Base-by-base conservation (phyloP, 2,113 vertebrate species). In the Triplophysa rosa region DNA sequence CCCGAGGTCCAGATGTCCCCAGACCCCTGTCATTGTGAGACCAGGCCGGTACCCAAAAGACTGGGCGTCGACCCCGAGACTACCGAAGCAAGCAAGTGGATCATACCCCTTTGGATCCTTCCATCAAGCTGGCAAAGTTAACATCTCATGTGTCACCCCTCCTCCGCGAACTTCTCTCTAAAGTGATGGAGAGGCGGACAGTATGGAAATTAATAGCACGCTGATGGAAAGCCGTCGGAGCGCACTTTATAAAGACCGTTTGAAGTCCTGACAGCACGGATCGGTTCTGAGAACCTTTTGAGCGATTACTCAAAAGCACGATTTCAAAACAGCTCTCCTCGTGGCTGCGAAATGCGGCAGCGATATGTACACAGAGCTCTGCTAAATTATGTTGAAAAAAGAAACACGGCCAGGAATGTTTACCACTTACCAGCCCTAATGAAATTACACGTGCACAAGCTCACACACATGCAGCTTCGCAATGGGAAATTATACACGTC, bases 361-460 rank as follows among this genome's bases (percentile, higher is more conserved):
- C 42, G 45, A 70, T 66, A 29, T 69, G 75, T 33, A 62, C 76
- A 64, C 40, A 21, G 17, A 61, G 69, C 59, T 61, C 33, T 52
- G 49, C 29, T 67, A 79, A 80, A 75, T 83, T 82, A 75, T 13
- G 78, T 69, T 59, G 14, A 66, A 59, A 69, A 47, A 56, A 78
- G 67, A 70, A 58, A 72, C 69, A 45, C 21, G 54, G 74, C 68
- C 26, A 65, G 81, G 58, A 63, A 85, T 78, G 74, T 75, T 80
- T 83, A 76, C 74, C 26, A 56, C 74, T 69, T 83, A 78, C 75
- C 67, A 66, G 67, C 67, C 49, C 74, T 80, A 81, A 83, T 83
- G 65, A 85, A 85, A 85, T 85, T 80, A 83, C 73, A 37, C 16
- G 66, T 54, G 29, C 82, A 84, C 72, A 82, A 59, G 52, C 76